Base-by-base conservation (phyloP, 2,888 invertebrate species). In the Eilema sororculum region DNA sequence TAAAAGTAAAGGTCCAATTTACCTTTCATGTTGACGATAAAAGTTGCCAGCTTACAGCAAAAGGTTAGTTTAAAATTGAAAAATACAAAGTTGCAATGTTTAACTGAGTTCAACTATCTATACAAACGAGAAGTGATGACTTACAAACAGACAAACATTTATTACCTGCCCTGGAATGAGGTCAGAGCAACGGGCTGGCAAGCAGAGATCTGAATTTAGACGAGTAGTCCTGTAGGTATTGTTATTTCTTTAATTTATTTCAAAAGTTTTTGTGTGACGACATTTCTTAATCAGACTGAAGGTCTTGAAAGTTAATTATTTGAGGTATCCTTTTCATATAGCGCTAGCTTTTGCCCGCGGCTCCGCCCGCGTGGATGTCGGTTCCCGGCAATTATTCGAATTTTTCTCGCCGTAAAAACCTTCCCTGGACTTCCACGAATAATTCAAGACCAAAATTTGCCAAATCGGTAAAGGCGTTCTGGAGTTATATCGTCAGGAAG, bases 101-200 rank as follows among this genome's bases (percentile, higher is more conserved):
- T 74, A 62, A 69, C 58, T 12, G 63, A 65, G 60, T 30, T 62
- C 67, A 78, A 75, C 78, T 74, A 78, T 81, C 81, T 75, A 74
- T 75, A 68, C 78, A 81, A 82, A 83, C 83, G 74, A 80, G 78
- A 78, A 78, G 78, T 85, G 87, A 87, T 86, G 87, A 82, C 80
- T 87, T 85, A 79, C 86, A 86, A 87, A 86, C 82, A 76, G 62
- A 78, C 74, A 75, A 84, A 84, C 83, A 84, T 82, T 86, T 86
- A 82, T 85, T 85, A 82, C 82, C 84, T 81, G 80, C 76, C 80
- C 75, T 56, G 74, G 70, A 82, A 78, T 77, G 79, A 76, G 83
- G 82, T 78, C 84, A 75, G 65, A 33, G 33, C 61, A 70, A 69
- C 74, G 74, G 70, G 67, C 41, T 9, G 65, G 59, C 61, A 81